Evolutionary conservation across 64 coral and sea anemone species (phyloP), one percentile per base, ranked within the genome.

Genomic region (Porites australiensis): DNA sequence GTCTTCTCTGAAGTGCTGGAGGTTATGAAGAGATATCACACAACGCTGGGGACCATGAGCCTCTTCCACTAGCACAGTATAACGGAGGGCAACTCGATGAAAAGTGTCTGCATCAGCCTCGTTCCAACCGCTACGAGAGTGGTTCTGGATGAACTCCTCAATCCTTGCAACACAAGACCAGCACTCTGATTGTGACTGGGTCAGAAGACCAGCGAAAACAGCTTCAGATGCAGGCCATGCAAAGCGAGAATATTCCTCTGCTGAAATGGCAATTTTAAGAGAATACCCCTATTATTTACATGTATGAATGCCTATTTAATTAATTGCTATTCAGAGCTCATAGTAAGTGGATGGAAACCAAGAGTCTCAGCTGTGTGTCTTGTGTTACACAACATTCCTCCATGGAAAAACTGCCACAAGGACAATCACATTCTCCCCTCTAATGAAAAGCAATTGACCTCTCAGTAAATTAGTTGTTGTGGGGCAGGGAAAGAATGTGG

Each of bases 61-160:
- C 44, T 93, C 92, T 74, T 93, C 92, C 18, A 93, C 3, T 3
- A 93, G 64, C 12, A 88, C 85, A 82, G 82, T 68, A 93, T 93
- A 93, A 51, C 85, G 75, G 18, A 93, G 63, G 43, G 75, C 74
- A 85, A 82, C 87, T 79, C 27, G 18, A 88, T 93, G 92, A 87
- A 93, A 93, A 12, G 82, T 93, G 5, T 79, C 48, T 23, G 73
- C 62, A 93, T 93, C 74, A 53, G 86, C 91, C 70, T 93, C 50
- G 37, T 54, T 67, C 91, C 91, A 93, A 68, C 82, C 91, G 87
- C 77, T 93, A 50, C 91, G 66, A 66, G 91, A 74, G 86, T 93
- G 84, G 22, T 93, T 88, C n/a, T 93, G 83, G 44, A 93, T 60
- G 60, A 88, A 93, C 58, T 93, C 84, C 15, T 69, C 74, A 49